Evolutionary conservation across 1,140 invertebrate genomes (phyloP).

Genomic region (Anastrepha obliqua): DNA sequence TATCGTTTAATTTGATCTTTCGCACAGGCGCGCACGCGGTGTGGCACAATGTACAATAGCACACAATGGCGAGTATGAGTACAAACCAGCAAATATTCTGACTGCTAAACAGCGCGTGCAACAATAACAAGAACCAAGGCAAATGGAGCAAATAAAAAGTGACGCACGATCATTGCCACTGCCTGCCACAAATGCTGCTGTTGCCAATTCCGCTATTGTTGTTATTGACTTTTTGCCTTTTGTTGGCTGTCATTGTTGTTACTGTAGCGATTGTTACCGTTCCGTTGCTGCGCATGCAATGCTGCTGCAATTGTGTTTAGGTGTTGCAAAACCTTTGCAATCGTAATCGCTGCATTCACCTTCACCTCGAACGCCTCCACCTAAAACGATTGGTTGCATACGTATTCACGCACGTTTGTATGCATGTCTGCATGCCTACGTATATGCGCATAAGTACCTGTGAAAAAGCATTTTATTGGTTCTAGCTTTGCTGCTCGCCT

Average conservation of each 20-base stretch:
- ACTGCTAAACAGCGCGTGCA: constrained; percentile 18
- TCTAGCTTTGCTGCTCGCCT: background rate
- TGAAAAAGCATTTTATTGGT: constrained; percentile 35
- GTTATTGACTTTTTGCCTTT: background rate
- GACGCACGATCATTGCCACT: constrained; percentile 55
- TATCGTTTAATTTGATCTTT: constrained; percentile 74
- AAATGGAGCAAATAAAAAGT: background rate
- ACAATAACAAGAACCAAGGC: background rate
- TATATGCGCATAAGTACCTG: background rate
- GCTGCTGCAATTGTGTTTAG: constrained; percentile 21
- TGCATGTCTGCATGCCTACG: background rate
- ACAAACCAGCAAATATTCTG: background rate
- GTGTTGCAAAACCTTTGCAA: constrained; percentile 20
- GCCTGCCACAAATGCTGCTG: background rate
- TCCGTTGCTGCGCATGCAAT: background rate
- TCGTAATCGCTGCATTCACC: background rate
- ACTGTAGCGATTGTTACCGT: background rate
- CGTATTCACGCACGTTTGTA: background rate
- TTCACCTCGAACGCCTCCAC: background rate
- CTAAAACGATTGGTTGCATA: background rate
- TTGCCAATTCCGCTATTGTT: constrained; percentile 30
- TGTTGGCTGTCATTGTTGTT: background rate
- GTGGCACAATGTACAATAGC: background rate
- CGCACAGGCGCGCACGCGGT: constrained; percentile 64
- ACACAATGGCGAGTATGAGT: background rate